Evolutionary conservation across 2,113 vertebrate genomes (phyloP), one percentile per base, ranked within the genome.

Genomic region (Cariama cristata): DNA sequence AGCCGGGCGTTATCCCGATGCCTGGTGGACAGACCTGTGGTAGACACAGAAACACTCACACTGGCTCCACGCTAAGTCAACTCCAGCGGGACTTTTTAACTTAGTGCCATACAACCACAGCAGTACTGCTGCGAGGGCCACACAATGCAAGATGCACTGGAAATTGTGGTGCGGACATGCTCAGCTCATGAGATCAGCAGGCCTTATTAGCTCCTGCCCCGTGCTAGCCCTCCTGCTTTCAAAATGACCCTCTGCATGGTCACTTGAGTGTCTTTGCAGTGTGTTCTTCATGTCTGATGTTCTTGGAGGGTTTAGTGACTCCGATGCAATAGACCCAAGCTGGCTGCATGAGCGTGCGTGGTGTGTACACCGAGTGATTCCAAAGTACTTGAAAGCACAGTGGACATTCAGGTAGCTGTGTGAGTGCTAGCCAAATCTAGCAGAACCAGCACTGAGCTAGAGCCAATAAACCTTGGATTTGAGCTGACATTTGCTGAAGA

Each of bases 1-100:
- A 3, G 49, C 40, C 7, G 2, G 11, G 14, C 0, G 0, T 24
- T 50, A 8, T 12, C 28, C 40, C 4, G 3, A 1, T 3, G 3
- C 12, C 18, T 11, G 0, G 1, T 2, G 17, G 12, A 11, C 5
- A 14, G 24, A 71, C 19, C 12, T 8, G 11, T 2, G 9, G 10
- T 17, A 45, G 50, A 6, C 23, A 4, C 9, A 15, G 40, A 12
- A 79, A 38, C 40, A 35, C 23, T 14, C 6, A 30, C 21, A 38
- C 27, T 63, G 56, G 14, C 33, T 62, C 38, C 58, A 26, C 4
- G 4, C 24, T 40, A 38, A 7, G 50, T 55, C 63, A 50, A 1
- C 20, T 69, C n/a, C 50, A 62, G 53, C 45, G 63, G 58, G 35
- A 44, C 30, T 30, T 68, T 32, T 82, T 33, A 72, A 26, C 30